Percentiles rank a stretch among this genome's conserved stretches.
Conservation (phyloP, 2,888 invertebrate species). For the Oscheius sp. region DNA sequence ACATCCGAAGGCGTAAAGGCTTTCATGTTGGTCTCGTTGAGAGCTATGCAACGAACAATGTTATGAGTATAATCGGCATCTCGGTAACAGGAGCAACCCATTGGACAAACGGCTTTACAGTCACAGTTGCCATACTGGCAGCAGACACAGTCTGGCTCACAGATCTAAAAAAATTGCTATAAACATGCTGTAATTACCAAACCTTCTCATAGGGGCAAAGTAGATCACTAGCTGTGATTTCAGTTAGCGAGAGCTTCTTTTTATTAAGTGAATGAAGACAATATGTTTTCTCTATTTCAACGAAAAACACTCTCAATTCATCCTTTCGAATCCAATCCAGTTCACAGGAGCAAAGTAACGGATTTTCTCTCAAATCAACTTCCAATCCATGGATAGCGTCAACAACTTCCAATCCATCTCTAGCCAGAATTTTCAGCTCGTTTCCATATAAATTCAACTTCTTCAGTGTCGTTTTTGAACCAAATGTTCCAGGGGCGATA, state of each 20-base stretch:
- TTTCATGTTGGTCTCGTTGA: slow-evolving; percentile 22
- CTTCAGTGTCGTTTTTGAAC: slow-evolving; percentile 39
- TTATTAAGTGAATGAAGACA: slow-evolving; percentile 82
- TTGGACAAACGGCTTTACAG: slow-evolving; percentile 89
- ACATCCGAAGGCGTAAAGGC: slow-evolving; percentile 80
- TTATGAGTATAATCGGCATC: slow-evolving; percentile 83
- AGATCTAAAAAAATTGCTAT: slow-evolving; percentile 78
- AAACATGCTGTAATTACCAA: not conserved
- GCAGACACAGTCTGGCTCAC: slow-evolving; percentile 86
- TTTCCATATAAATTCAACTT: slow-evolving; percentile 43
- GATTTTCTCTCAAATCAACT: slow-evolving; percentile 77
- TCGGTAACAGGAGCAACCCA: slow-evolving; percentile 86
- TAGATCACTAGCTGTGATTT: slow-evolving; percentile 45
- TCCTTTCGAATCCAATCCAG: slow-evolving; percentile 87
- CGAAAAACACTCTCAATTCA: slow-evolving; percentile 77
- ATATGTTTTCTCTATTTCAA: slow-evolving; percentile 84
- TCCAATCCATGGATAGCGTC: slow-evolving; percentile 42
- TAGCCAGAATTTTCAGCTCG: slow-evolving; percentile 31
- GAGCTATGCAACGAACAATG: slow-evolving; percentile 58
- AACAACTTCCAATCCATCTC: slow-evolving; percentile 37
- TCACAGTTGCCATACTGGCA: slow-evolving; percentile 91
- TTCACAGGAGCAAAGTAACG: slow-evolving; percentile 86
- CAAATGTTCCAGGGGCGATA: slow-evolving; percentile 33
- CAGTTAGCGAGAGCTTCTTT: slow-evolving; percentile 31
- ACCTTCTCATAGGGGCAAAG: slow-evolving; percentile 56